phyloP scores from a whole-genome alignment of 2,113 vertebrate species.

The Trogon surrucura region DNA sequence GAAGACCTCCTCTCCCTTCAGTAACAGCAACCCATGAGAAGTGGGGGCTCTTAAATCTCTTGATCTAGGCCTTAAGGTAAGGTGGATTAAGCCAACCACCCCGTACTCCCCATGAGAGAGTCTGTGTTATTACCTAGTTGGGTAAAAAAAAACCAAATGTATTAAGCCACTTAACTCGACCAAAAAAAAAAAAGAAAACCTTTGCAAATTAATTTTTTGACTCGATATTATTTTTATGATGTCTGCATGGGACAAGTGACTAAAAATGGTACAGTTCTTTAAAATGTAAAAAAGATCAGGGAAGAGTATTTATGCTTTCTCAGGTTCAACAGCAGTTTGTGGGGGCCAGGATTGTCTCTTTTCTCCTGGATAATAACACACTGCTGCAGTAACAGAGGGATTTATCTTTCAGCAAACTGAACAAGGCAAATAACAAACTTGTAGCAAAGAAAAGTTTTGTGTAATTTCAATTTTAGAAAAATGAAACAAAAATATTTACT shows the following conservation, averaged over 20 bases:
- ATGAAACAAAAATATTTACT: neutral
- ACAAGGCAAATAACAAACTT: neutral
- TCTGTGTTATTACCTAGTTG: neutral
- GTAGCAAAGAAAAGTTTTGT: neutral
- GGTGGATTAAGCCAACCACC: neutral
- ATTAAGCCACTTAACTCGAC: neutral
- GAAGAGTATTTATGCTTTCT: neutral
- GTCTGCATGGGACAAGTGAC: neutral
- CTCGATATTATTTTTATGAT: neutral
- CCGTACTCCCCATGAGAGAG: neutral
- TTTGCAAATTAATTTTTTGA: neutral
- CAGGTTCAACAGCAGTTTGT: neutral
- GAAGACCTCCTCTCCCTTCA: neutral
- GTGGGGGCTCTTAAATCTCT: neutral
- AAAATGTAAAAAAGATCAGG: neutral
- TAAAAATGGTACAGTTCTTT: neutral
- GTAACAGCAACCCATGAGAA: neutral
- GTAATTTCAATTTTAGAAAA: neutral
- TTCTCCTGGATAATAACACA: neutral
- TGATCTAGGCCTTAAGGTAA: neutral
- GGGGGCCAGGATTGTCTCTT: neutral
- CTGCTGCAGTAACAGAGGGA: neutral
- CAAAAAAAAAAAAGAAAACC: neutral
- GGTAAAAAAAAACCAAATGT: neutral
- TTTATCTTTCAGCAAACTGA: neutral